Conservation (phyloP, 2,888 invertebrate genomes). For the Microdon myrmicae region DNA sequence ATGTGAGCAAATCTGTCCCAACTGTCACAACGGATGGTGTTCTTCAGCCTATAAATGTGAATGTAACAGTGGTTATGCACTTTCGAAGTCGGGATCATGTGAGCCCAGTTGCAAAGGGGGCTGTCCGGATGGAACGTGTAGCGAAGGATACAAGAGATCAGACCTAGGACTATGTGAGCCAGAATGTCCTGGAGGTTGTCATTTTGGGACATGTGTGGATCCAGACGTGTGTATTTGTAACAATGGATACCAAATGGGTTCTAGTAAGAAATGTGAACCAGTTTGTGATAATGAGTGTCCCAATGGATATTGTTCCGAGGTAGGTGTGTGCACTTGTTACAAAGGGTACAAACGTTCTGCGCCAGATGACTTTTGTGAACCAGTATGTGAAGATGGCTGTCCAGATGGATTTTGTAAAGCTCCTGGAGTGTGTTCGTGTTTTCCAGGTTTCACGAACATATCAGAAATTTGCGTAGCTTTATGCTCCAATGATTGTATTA, state of each 20-base stretch:
- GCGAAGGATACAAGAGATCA: no score
- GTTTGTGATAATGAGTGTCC: constrained; percentile 56
- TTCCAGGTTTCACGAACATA: constrained; percentile 58
- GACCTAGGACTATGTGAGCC: no score
- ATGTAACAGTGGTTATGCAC: constrained; percentile 27
- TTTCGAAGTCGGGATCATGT: constrained; percentile 57
- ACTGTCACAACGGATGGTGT: constrained; percentile 40
- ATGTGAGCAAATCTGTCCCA: no score
- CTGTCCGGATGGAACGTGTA: constrained; percentile 65
- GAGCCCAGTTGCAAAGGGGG: constrained; percentile 60
- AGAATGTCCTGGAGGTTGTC: constrained; percentile 59
- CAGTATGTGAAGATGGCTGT: constrained; percentile 58
- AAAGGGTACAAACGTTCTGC: constrained; percentile 54
- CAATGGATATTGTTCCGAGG: constrained; percentile 64
- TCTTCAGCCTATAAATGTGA: constrained; percentile 17
- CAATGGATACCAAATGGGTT: constrained; percentile 56
- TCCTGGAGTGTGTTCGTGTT: constrained; percentile 68
- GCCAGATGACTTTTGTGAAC: constrained; percentile 60
- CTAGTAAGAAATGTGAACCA: constrained; percentile 58
- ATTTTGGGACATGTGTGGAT: constrained; percentile 64
- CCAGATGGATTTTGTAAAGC: constrained; percentile 64
- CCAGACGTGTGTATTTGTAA: constrained; percentile 61
- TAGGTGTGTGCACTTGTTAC: constrained; percentile 62
- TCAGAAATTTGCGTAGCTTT: constrained; percentile 57
- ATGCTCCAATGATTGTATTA: constrained; percentile 58